Evolutionary conservation across 2,797 vertebrate species (phyloP).

Genomic region (Streptopelia turtur): DNA sequence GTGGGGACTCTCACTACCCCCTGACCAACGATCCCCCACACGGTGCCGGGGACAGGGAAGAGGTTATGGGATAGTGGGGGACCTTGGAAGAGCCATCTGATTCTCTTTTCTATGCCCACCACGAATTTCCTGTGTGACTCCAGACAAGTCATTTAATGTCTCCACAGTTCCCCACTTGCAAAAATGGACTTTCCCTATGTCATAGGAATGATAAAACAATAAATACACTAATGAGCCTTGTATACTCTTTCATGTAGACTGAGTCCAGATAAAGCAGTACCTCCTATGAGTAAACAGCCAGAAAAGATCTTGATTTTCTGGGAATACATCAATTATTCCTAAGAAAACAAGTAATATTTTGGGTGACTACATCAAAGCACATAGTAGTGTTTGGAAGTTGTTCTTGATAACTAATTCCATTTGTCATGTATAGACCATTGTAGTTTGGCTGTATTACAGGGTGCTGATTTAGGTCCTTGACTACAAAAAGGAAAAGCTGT

Average conservation of each 20-base stretch:
- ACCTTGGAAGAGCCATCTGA: not conserved
- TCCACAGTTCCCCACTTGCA: not conserved
- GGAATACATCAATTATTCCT: not conserved
- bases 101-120: not conserved
- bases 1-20: not conserved
- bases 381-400: rapidly evolving
- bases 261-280: not conserved
- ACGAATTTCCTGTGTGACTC: conserved; percentile 1
- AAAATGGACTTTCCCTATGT: not conserved
- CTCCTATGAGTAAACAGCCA: not conserved
- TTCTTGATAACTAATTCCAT: not conserved
- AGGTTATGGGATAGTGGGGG: not conserved
- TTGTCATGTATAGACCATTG: not conserved
- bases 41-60: rapidly evolving
- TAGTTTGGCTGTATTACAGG: not conserved
- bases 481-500: not conserved
- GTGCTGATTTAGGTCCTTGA: not conserved
- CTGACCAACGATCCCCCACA: not conserved
- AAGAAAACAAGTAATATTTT: not conserved
- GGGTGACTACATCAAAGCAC: not conserved
- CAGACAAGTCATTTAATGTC: not conserved
- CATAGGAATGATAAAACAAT: not conserved
- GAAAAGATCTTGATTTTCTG: not conserved
- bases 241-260: not conserved
- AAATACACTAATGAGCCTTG: not conserved